These are phyloP conservation scores for Myanophis thanlyinensis DNA, from an alignment of 2,113 vertebrate genomes.

Conservation along the genomic window DNA sequence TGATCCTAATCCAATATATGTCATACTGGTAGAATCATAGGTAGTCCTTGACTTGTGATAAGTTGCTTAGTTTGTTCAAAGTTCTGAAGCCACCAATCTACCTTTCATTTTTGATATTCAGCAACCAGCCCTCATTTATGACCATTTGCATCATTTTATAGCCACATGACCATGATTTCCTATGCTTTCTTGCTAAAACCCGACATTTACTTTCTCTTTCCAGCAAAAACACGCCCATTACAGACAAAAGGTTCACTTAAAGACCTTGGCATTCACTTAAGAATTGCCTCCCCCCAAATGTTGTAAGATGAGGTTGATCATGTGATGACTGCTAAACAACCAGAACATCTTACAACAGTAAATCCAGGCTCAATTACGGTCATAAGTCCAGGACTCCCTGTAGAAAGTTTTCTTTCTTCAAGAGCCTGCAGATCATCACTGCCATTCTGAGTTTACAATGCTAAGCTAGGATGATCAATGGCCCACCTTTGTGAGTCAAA, in stretches of 20 bases:
- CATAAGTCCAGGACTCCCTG: neutral
- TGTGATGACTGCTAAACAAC: neutral
- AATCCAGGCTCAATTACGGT: neutral
- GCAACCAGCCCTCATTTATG: too few relatives aligned
- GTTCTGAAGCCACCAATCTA: too few relatives aligned
- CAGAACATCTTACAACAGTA: neutral
- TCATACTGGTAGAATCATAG: neutral
- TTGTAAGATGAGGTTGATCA: neutral
- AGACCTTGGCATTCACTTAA: neutral
- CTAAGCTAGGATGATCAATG: neutral
- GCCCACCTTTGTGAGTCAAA: neutral
- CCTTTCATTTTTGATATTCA: too few relatives aligned
- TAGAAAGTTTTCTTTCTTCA: neutral
- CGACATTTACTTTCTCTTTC: neutral
- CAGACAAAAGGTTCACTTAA: neutral
- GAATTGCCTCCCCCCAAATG: neutral
- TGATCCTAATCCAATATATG: neutral
- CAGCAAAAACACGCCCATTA: neutral
- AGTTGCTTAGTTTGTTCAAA: too few relatives aligned
- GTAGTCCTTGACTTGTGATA: neutral
- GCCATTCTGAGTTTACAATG: neutral
- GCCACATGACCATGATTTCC: neutral
- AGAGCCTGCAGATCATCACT: neutral
- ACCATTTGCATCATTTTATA: neutral
- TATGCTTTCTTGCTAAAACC: neutral